These are phyloP conservation scores for Procapra przewalskii DNA, from an alignment of 2,113 vertebrate species.

Conservation along the genomic window DNA sequence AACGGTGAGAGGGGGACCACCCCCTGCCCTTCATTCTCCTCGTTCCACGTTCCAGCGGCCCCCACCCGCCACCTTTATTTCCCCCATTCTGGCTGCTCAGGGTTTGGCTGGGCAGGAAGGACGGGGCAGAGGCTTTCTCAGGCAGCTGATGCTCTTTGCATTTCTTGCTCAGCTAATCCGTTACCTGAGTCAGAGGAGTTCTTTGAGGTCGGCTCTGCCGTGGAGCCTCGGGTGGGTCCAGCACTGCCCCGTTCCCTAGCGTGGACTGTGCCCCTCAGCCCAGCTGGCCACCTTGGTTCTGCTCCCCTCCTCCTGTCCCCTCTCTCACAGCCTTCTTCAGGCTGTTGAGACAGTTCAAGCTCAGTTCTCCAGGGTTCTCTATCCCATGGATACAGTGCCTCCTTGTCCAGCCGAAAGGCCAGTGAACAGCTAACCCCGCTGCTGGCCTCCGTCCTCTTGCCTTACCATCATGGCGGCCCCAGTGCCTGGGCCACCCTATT, in stretches of 20 bases:
- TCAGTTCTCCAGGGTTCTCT: not conserved
- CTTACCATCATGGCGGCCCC: fast-evolving
- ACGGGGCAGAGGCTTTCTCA: not conserved
- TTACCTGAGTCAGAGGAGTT: not conserved
- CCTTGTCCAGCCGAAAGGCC: not conserved
- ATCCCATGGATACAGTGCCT: fast-evolving
- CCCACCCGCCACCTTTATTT: fast-evolving
- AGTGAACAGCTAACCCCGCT: not conserved
- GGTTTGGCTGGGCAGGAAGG: no score
- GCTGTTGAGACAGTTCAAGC: not conserved
- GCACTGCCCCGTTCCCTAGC: fast-evolving
- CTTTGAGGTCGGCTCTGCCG: not conserved
- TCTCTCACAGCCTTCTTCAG: not conserved
- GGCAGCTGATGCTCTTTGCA: not conserved
- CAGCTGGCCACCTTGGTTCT: not conserved
- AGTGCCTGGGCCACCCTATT: not conserved
- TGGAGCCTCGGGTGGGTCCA: not conserved
- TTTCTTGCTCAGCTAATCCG: not conserved
- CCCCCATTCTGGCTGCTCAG: not conserved
- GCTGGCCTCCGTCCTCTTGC: fast-evolving
- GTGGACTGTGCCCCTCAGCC: not conserved
- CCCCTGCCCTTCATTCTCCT: not conserved
- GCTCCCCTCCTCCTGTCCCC: no score
- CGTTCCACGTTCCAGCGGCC: not conserved
- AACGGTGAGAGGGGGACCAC: fast-evolving